A percentile compares a stretch with the other conserved stretches of the same genome.
These are phyloP conservation scores for Ophion ventricosus DNA, from an alignment of 2,888 invertebrate genomes.

Conservation along the genomic window DNA sequence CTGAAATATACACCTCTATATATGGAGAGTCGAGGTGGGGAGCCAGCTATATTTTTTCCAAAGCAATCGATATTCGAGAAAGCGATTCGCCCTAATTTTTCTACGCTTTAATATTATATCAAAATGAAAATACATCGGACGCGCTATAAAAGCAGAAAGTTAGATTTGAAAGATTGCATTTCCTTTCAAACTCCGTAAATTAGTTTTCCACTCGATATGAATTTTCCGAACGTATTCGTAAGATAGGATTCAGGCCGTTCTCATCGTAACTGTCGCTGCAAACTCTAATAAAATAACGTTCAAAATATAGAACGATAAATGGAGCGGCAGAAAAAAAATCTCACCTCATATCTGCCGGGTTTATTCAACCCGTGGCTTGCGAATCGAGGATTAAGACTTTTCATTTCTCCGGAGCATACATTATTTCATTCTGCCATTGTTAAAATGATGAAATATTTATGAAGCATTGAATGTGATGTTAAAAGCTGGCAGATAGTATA, in stretches of 20 bases:
- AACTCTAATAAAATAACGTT: background rate
- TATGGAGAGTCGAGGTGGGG: background rate
- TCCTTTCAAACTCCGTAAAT: background rate
- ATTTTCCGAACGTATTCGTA: background rate
- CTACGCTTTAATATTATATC: background rate
- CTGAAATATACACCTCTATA: background rate
- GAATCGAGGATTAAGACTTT: slow-evolving; percentile 43
- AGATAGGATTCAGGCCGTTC: background rate
- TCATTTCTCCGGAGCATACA: slow-evolving; percentile 27
- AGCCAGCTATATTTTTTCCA: background rate
- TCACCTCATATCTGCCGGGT: background rate
- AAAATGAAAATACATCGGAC: background rate
- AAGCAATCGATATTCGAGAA: background rate
- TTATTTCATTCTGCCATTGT: slow-evolving; percentile 42
- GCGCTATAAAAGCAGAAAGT: background rate
- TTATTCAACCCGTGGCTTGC: slow-evolving; percentile 1
- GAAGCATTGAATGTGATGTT: slow-evolving; percentile 47
- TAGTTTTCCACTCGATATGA: background rate
- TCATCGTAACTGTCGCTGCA: background rate
- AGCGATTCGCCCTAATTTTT: background rate
- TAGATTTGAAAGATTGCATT: background rate
- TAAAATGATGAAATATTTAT: slow-evolving; percentile 51
- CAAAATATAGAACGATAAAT: slow-evolving; percentile 6
- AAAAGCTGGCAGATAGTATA: slow-evolving; percentile 13
- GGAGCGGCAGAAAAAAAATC: background rate